phyloP scores from a whole-genome alignment of 2,113 vertebrate genomes.

The Atrichornis clamosus region DNA sequence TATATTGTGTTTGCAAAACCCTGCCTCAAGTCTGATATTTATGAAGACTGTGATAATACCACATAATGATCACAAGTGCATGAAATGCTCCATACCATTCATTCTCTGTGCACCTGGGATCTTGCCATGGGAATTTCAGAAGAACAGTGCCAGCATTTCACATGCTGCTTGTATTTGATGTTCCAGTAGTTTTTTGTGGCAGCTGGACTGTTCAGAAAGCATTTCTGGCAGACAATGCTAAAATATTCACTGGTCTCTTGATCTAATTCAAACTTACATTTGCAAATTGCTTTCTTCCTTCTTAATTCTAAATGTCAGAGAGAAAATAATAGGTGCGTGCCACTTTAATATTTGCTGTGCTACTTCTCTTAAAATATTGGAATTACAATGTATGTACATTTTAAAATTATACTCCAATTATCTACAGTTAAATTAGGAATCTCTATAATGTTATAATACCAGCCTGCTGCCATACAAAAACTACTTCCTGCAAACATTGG shows the following conservation, averaged over 20 bases:
- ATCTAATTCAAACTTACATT: not conserved
- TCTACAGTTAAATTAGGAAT: not conserved
- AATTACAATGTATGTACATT: not conserved
- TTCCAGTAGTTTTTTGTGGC: not conserved
- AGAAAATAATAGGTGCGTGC: not conserved
- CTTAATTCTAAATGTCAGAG: not conserved
- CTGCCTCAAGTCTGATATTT: not conserved
- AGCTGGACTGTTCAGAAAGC: not conserved
- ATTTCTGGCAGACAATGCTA: not conserved
- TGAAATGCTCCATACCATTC: not conserved
- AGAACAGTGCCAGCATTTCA: not conserved
- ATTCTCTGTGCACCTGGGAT: not conserved
- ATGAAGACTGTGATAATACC: conserved; percentile 23
- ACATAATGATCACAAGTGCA: conserved; percentile 11
- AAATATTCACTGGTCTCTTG: not conserved
- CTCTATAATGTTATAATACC: not conserved
- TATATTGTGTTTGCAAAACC: not conserved
- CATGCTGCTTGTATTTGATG: not conserved
- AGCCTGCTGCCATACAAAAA: not conserved
- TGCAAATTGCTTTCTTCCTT: conserved; percentile 10
- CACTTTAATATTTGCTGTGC: not conserved
- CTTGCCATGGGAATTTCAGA: not conserved
- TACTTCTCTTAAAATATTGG: not conserved
- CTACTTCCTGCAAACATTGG: not conserved
- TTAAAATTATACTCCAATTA: not conserved